phyloP scores from a whole-genome alignment of 92 coral and sea anemone genomes.

The Paramuricea clavata region DNA sequence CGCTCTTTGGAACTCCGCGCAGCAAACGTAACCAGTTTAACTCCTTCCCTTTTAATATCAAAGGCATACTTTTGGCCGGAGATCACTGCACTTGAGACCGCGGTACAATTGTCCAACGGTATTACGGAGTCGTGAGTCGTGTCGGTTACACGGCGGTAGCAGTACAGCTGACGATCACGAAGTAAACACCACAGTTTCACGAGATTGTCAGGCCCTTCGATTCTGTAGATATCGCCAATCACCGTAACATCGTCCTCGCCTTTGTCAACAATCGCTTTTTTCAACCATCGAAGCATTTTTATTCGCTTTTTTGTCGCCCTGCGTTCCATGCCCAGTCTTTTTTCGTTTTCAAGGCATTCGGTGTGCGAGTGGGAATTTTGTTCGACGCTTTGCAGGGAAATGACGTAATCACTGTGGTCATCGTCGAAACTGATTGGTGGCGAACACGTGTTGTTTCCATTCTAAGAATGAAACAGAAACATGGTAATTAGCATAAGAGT shows the following conservation, averaged over 20 bases:
- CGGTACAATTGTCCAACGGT: constrained; percentile 78
- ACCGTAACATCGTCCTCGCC: constrained; percentile 86
- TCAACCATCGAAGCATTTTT: constrained; percentile 81
- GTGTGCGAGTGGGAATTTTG: constrained; percentile 83
- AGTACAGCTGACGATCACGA: constrained; percentile 83
- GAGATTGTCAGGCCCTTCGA: constrained; percentile 44
- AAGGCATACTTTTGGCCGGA: constrained; percentile 73
- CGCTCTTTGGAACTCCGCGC: constrained; percentile 78
- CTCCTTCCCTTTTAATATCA: constrained; percentile 78
- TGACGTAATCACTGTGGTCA: constrained; percentile 80
- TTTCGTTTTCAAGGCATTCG: constrained; percentile 18
- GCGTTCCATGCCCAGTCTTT: constrained; percentile 46
- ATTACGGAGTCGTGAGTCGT: constrained; percentile 79
- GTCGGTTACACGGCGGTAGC: constrained; percentile 84
- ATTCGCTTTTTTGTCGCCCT: constrained; percentile 80
- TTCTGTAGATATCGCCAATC: constrained; percentile 84
- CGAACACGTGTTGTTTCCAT: background rate
- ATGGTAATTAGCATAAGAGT: background rate
- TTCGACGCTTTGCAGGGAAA: constrained; percentile 84
- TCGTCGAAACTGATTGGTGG: constrained; percentile 16
- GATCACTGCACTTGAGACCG: constrained; percentile 74
- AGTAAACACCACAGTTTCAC: constrained; percentile 88
- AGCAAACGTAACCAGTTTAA: constrained; percentile 70
- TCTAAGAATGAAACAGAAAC: background rate
- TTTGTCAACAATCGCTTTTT: constrained; percentile 82